These are phyloP conservation scores for Podotricha telesiphe DNA, from an alignment of 2,888 invertebrate genomes.

Conservation along the genomic window DNA sequence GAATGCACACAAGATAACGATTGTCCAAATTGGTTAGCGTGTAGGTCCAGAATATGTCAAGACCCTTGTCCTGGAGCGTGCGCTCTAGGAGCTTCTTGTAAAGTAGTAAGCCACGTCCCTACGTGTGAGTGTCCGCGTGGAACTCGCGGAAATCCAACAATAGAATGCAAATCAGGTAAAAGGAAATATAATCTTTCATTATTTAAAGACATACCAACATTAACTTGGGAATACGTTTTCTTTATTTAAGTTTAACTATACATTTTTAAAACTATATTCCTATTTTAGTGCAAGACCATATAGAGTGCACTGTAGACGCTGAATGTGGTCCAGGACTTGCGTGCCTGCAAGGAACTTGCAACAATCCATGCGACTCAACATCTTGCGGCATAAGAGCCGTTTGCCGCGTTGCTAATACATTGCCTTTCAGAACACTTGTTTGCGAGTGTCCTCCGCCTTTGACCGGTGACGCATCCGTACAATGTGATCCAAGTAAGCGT, in stretches of 20 bases:
- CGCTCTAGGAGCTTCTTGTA: slow-evolving; percentile 89
- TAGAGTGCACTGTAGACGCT: slow-evolving; percentile 90
- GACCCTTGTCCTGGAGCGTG: slow-evolving; percentile 94
- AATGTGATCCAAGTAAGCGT: slow-evolving; percentile 90
- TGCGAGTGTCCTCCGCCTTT: slow-evolving; percentile 93
- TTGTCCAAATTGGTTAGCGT: slow-evolving; percentile 91
- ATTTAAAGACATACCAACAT: not conserved
- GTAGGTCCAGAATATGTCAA: slow-evolving; percentile 89
- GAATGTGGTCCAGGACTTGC: slow-evolving; percentile 94
- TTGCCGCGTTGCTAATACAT: slow-evolving; percentile 92
- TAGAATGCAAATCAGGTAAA: slow-evolving; percentile 85
- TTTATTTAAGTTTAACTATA: not conserved
- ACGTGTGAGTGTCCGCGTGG: slow-evolving; percentile 93
- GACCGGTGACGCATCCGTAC: slow-evolving; percentile 92
- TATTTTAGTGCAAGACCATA: slow-evolving; percentile 75
- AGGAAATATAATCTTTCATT: not conserved
- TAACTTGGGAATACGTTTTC: not conserved
- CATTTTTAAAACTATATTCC: not conserved
- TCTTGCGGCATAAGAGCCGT: slow-evolving; percentile 92
- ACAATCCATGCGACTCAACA: slow-evolving; percentile 90
- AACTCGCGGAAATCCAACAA: slow-evolving; percentile 90
- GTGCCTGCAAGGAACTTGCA: slow-evolving; percentile 91
- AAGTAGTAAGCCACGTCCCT: slow-evolving; percentile 89
- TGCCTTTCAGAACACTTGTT: slow-evolving; percentile 94
- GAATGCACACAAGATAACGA: slow-evolving; percentile 91